phyloP scores from a whole-genome alignment of 1,140 invertebrate species.

The Stegodyphus dumicola region DNA sequence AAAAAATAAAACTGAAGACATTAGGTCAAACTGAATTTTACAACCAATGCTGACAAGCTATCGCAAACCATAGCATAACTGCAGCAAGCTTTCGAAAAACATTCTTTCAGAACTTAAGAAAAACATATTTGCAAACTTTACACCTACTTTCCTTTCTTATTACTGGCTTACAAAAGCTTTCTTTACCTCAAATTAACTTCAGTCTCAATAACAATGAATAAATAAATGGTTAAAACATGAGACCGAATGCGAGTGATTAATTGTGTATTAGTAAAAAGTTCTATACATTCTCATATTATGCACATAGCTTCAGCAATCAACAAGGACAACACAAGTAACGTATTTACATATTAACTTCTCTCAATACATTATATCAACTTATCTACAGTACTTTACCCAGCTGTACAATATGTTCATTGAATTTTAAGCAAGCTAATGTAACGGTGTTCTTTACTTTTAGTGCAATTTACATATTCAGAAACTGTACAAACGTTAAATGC shows the following conservation, averaged over 20 bases:
- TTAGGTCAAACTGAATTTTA: no score
- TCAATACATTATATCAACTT: conserved; percentile 15
- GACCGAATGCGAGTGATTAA: background rate
- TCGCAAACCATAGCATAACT: no score
- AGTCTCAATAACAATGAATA: background rate
- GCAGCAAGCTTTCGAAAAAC: no score
- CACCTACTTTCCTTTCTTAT: background rate
- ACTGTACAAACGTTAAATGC: conserved; percentile 57
- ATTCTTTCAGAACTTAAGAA: background rate
- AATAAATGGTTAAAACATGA: background rate
- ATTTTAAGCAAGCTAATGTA: conserved; percentile 16
- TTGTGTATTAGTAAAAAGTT: background rate
- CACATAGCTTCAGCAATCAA: conserved; percentile 30
- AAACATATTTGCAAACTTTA: background rate
- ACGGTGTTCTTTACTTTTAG: background rate
- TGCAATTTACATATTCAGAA: conserved; percentile 46
- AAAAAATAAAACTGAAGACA: no score
- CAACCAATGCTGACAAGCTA: no score
- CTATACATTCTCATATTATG: conserved; percentile 32
- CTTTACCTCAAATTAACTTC: background rate
- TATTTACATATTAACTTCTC: conserved; percentile 48
- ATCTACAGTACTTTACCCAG: conserved; percentile 14
- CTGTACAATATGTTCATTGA: conserved; percentile 43
- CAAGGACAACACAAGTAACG: conserved; percentile 16
- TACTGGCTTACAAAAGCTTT: background rate